Evolutionary conservation across 2,888 invertebrate species (phyloP).

Genomic region (Zygogramma bicolorata): DNA sequence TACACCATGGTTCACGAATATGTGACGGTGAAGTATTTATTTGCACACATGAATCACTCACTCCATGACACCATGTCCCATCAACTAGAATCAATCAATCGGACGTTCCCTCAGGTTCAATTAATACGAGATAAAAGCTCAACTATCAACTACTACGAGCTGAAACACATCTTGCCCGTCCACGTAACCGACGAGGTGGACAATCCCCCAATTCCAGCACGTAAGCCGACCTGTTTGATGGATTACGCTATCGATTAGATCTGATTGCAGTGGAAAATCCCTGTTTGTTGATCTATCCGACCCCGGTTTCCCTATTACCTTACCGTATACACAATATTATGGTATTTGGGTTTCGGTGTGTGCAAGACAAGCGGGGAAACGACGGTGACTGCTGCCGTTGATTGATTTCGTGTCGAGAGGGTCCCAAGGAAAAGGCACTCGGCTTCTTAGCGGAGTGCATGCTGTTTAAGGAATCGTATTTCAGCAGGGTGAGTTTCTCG

Average conservation of each 20-base stretch:
- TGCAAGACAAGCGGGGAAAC: neutral
- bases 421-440: neutral
- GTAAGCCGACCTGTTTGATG: slow-evolving; percentile 64
- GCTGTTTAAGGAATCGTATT: neutral
- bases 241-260: slow-evolving; percentile 68
- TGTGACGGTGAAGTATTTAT: neutral
- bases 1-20: too few relatives aligned
- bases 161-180: slow-evolving; percentile 51
- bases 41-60: neutral
- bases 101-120: slow-evolving; percentile 32
- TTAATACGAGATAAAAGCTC: slow-evolving; percentile 51
- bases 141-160: slow-evolving; percentile 47
- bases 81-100: slow-evolving; percentile 1
- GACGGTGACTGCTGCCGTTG: slow-evolving; percentile 6
- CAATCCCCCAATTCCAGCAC: slow-evolving; percentile 48
- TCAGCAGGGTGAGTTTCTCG: neutral
- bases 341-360: slow-evolving; percentile 30
- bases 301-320: slow-evolving; percentile 50
- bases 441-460: neutral
- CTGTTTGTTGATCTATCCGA: slow-evolving; percentile 53
- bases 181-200: slow-evolving; percentile 50
- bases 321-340: slow-evolving; percentile 37
- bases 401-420: slow-evolving; percentile 4
- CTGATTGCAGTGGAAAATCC: slow-evolving; percentile 62
- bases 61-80: neutral